These are phyloP conservation scores for Speoplatyrhinus poulsoni DNA, from an alignment of 2,113 vertebrate genomes.

Conservation along the genomic window DNA sequence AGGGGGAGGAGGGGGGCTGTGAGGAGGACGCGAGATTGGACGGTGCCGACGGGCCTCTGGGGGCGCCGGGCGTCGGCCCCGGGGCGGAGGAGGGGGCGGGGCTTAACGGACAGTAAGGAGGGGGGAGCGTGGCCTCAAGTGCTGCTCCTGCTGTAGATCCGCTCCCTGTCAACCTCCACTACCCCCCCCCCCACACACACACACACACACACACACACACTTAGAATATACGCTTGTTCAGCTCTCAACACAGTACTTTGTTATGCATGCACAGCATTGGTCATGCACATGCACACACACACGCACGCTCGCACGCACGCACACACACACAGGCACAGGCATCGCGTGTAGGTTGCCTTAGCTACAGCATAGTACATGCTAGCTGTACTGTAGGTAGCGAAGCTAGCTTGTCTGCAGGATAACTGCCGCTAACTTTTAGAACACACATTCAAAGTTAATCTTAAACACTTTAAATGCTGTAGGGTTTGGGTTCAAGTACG, in stretches of 20 bases:
- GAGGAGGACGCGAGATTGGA: slow-evolving; percentile 59
- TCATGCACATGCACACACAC: slow-evolving; percentile 17
- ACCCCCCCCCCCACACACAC: not conserved
- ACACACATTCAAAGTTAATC: too few species aligned
- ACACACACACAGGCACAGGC: slow-evolving; percentile 66
- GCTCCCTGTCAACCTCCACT: not conserved
- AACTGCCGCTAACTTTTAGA: too few species aligned
- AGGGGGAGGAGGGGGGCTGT: slow-evolving; percentile 71
- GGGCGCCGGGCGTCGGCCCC: slow-evolving; percentile 39
- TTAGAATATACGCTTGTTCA: slow-evolving; percentile 49
- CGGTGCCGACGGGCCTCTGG: slow-evolving; percentile 52
- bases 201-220: slow-evolving; percentile 21
- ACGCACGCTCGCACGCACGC: slow-evolving; percentile 30
- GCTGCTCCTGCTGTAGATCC: not conserved
- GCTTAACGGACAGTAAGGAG: slow-evolving; percentile 75
- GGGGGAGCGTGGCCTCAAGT: not conserved
- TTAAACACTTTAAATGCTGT: not conserved
- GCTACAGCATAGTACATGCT: too few species aligned
- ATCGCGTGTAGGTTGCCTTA: slow-evolving; percentile 12
- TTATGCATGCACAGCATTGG: slow-evolving; percentile 54
- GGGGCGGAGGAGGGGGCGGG: slow-evolving; percentile 67
- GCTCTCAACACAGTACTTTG: slow-evolving; percentile 50
- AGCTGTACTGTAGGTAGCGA: too few species aligned
- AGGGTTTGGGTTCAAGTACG: not conserved
- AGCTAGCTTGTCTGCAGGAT: too few species aligned